Evolutionary conservation across 2,888 invertebrate genomes (phyloP).

Genomic region (Troides helena): DNA sequence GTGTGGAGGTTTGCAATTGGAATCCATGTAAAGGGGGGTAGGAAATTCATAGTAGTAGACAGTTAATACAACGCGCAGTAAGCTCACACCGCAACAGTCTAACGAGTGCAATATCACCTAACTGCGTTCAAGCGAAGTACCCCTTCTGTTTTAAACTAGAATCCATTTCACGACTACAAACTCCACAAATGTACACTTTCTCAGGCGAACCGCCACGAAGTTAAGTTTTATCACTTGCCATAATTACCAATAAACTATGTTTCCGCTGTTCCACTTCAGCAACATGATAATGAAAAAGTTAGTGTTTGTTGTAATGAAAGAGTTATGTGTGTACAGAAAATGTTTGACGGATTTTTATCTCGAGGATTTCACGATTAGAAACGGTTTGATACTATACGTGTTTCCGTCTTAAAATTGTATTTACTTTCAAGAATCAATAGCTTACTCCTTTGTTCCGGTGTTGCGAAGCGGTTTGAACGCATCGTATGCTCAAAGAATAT

Average conservation of each 20-base stretch:
- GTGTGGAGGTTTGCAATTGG: conserved; percentile 36
- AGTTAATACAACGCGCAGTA: conserved; percentile 52
- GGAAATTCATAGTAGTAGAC: conserved; percentile 46
- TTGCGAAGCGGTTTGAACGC: conserved; percentile 57
- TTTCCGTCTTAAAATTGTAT: conserved; percentile 12
- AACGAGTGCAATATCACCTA: conserved; percentile 72
- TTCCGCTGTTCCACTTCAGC: conserved; percentile 57
- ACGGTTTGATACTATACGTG: conserved; percentile 37
- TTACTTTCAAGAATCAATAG: conserved; percentile 32
- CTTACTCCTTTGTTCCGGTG: conserved; percentile 43
- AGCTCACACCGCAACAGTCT: conserved; percentile 54
- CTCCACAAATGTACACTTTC: conserved; percentile 70
- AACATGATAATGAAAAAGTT: conserved; percentile 67
- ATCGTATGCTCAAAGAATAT: conserved; percentile 72
- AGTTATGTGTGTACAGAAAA: not conserved
- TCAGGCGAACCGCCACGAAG: conserved; percentile 60
- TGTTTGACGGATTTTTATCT: conserved; percentile 33
- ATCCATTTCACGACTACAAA: conserved; percentile 70
- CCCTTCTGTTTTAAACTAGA: conserved; percentile 73
- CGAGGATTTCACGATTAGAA: conserved; percentile 68
- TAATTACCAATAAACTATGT: conserved; percentile 74
- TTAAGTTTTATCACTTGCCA: conserved; percentile 69
- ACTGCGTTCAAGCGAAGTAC: conserved; percentile 63
- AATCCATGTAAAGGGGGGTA: conserved; percentile 43
- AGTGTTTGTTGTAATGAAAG: conserved; percentile 41